phyloP scores from a whole-genome alignment of 2,888 invertebrate genomes.

The Drosophila acutilabella region DNA sequence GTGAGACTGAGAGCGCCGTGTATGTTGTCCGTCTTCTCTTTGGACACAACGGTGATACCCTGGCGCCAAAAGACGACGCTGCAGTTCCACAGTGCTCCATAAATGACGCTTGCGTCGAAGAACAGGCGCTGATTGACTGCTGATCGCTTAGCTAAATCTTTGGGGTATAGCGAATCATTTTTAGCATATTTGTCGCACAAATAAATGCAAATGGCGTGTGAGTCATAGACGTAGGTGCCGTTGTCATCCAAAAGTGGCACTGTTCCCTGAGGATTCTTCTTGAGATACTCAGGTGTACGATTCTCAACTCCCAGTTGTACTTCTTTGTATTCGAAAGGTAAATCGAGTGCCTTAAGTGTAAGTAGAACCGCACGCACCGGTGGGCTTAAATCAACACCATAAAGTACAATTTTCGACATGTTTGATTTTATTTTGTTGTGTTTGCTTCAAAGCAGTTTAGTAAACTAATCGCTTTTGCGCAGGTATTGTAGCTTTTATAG shows the following conservation, averaged over 20 bases:
- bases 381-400: constrained; percentile 84
- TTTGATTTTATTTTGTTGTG: background rate
- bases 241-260: constrained; percentile 64
- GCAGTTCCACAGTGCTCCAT: constrained; percentile 46
- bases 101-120: constrained; percentile 58
- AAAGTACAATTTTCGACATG: constrained; percentile 43
- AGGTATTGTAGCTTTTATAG: constrained; percentile 8
- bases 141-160: constrained; percentile 40
- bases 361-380: constrained; percentile 88
- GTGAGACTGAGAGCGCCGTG: constrained; percentile 47
- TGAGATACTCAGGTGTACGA: constrained; percentile 58
- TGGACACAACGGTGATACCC: constrained; percentile 43
- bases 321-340: constrained; percentile 82
- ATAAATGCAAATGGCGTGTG: constrained; percentile 50
- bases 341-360: constrained; percentile 87
- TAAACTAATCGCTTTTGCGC: constrained; percentile 1
- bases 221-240: constrained; percentile 33
- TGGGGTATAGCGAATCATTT: constrained; percentile 43
- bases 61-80: constrained; percentile 30
- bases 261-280: constrained; percentile 86
- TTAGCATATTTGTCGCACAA: constrained; percentile 48
- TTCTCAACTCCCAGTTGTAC: constrained; percentile 49
- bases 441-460: background rate
- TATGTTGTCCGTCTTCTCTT: constrained; percentile 52
- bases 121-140: constrained; percentile 67